These are phyloP conservation scores for Hippopotamyrus pictus DNA, from an alignment of 2,797 vertebrate species.

Conservation along the genomic window DNA sequence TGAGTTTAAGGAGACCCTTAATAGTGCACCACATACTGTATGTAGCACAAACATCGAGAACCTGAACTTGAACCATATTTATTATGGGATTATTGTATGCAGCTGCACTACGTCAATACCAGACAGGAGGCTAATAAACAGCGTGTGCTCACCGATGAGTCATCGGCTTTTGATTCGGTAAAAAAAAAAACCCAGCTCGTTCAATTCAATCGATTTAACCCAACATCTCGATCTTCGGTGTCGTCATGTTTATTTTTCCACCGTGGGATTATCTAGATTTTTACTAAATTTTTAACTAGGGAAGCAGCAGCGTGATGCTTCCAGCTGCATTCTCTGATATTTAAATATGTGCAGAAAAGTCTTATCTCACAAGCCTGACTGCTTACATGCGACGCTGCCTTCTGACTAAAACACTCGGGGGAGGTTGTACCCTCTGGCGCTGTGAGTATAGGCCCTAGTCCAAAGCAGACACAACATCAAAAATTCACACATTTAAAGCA, in stretches of 20 bases:
- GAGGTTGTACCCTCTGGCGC: background rate
- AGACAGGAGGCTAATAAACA: background rate
- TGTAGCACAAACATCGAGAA: background rate
- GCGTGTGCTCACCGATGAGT: background rate
- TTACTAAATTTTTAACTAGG: background rate
- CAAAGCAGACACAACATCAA: background rate
- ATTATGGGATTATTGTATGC: background rate
- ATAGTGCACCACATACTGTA: background rate
- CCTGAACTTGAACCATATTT: constrained; percentile 2
- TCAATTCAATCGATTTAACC: background rate
- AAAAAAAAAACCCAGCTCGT: background rate
- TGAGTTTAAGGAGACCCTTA: background rate
- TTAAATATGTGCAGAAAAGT: background rate
- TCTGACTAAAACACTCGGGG: background rate
- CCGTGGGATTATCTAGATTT: background rate
- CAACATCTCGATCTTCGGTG: background rate
- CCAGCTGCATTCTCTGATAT: background rate
- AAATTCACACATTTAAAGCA: background rate
- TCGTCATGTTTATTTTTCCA: background rate
- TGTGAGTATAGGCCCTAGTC: background rate
- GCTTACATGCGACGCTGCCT: background rate
- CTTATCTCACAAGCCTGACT: background rate
- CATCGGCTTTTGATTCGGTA: background rate
- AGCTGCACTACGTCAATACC: background rate
- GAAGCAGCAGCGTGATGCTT: background rate